Evolutionary conservation across 1,140 invertebrate genomes (phyloP), one percentile per base, ranked within the genome.

Genomic region (Zaprionus davidi): DNA sequence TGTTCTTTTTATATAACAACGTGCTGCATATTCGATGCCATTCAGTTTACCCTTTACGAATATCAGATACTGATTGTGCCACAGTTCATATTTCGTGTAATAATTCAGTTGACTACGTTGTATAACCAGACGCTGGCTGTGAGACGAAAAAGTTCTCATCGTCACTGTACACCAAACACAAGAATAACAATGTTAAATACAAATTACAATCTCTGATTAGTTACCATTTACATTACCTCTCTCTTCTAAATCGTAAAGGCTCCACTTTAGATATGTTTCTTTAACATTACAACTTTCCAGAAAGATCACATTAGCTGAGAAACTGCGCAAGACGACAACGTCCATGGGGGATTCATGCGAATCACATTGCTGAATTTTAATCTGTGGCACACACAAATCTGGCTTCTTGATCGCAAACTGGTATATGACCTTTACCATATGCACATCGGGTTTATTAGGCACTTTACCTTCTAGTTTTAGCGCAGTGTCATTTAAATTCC

Each of bases 1-100:
- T 7, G 49, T 2, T 0, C 56, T 7, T n/a, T 66, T 17, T 0
- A 86, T 2, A 57, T 86, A 86, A 36, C 82, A 86, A 1, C 79
- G 82, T 13, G 65, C 46, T 1, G 22, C 49, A 17, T 44, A 79
- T 20, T 9, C 12, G 2, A 6, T 7, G 4, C 24, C 49, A 5
- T 69, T 5, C 0, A 28, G 9, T 0, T 13, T 7, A 15, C 71
- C 76, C 7, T 72, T 34, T 0, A 67, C 17, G 2, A 20, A 12
- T 9, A 82, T 3, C 6, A 82, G 11, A 26, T 64, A 71, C 0
- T 62, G 60, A 55, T 79, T 65, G 1, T 38, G 55, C 66, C 70
- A 70, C 5, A 79, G 11, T 2, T 69, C 55, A 5, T 58, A 34
- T 1, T 24, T 7, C 2, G 60, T 22, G 2, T 11, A 11, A 49